Conservation (phyloP, 2,888 invertebrate genomes). For the Thymelicus acteon region DNA sequence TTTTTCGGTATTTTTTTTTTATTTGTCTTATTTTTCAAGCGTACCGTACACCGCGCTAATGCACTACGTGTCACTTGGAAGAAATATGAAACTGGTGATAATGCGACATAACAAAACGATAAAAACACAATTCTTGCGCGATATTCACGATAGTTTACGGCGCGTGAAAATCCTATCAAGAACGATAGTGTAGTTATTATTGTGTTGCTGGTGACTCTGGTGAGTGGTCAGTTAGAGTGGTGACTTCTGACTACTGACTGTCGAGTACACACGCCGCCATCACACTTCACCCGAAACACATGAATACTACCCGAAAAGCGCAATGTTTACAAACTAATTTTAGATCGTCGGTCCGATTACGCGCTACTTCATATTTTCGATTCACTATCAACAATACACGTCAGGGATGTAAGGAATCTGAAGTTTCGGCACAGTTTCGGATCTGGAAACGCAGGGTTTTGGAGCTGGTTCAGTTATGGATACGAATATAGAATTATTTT, state of each 20-base stretch:
- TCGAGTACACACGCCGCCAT: slow-evolving; percentile 46
- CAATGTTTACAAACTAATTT: slow-evolving; percentile 51
- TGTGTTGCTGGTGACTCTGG: neutral
- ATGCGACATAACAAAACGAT: neutral
- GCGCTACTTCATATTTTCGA: slow-evolving; percentile 16
- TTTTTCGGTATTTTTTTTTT: too few relatives aligned
- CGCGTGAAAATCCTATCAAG: neutral
- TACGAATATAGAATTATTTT: too few relatives aligned
- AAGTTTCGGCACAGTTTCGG: too few relatives aligned
- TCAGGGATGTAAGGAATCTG: too few relatives aligned
- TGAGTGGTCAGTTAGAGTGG: neutral
- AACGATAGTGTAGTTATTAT: neutral
- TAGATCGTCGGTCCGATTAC: slow-evolving; percentile 51
- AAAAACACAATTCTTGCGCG: neutral
- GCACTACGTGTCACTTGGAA: too few relatives aligned
- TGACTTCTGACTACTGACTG: neutral
- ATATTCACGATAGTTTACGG: neutral
- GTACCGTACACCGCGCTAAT: too few relatives aligned
- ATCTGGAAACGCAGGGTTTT: too few relatives aligned
- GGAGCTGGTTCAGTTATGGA: too few relatives aligned
- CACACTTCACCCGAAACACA: slow-evolving; percentile 54
- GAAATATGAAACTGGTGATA: neutral
- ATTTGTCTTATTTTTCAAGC: too few relatives aligned
- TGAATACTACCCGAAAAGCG: too few relatives aligned
- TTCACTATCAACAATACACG: neutral